phyloP scores from a whole-genome alignment of 1,140 invertebrate species.

The Propsilocerus akamusi region DNA sequence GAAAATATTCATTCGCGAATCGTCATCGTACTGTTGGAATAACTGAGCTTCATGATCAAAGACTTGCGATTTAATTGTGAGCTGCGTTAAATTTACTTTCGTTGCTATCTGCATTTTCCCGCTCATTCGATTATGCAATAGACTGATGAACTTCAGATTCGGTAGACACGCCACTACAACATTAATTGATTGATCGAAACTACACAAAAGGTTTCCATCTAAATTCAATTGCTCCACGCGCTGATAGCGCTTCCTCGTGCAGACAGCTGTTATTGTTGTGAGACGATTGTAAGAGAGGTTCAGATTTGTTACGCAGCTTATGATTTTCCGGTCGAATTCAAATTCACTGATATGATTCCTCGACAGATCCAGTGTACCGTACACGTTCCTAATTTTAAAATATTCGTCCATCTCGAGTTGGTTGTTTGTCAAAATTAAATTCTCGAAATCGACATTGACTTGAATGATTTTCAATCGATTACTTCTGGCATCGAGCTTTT shows the following conservation, averaged over 20 bases:
- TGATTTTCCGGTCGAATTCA: not conserved
- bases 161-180: not conserved
- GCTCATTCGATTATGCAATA: not conserved
- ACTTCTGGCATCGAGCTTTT: not conserved
- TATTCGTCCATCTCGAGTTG: not conserved
- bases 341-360: constrained; percentile 2
- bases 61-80: not conserved
- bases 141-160: not conserved
- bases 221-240: not conserved
- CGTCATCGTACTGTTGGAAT: not conserved
- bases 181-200: not conserved
- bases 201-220: not conserved
- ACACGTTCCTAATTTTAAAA: not conserved
- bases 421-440: not conserved
- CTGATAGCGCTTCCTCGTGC: not conserved
- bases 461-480: not conserved
- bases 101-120: not conserved
- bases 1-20: too few species aligned
- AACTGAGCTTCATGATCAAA: not conserved
- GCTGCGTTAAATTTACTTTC: not conserved
- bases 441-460: not conserved
- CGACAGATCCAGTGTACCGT: not conserved
- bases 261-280: not conserved
- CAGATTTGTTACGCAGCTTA: constrained; percentile 1
- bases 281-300: not conserved